Conservation (phyloP, 2,797 vertebrate genomes). For the Diceros bicornis region DNA sequence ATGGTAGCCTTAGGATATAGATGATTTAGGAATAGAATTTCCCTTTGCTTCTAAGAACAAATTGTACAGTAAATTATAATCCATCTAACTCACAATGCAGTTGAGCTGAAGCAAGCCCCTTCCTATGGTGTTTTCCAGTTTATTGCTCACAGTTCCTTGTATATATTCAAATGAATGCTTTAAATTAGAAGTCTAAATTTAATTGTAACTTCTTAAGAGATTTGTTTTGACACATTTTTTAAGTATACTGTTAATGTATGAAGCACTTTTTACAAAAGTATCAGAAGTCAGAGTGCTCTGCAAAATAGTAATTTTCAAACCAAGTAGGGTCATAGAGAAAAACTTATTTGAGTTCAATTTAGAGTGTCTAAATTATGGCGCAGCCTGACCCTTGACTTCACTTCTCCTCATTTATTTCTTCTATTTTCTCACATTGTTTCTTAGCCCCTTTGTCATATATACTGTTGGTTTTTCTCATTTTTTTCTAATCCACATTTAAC, state of each 20-base stretch:
- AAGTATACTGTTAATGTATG: slow-evolving; percentile 51
- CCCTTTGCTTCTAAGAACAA: slow-evolving; percentile 39
- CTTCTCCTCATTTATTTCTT: background rate
- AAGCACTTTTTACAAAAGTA: slow-evolving; percentile 69
- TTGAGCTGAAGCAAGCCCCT: background rate
- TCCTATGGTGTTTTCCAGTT: background rate
- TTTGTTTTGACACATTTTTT: slow-evolving; percentile 72
- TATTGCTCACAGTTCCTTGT: slow-evolving; percentile 36
- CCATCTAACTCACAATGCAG: background rate
- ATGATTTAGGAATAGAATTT: slow-evolving; percentile 33
- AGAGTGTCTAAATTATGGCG: slow-evolving; percentile 62
- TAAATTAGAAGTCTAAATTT: slow-evolving; percentile 57
- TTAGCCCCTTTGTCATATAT: background rate
- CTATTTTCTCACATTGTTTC: background rate
- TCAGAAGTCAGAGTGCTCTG: slow-evolving; percentile 60
- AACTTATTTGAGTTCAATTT: slow-evolving; percentile 51
- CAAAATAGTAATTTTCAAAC: slow-evolving; percentile 71
- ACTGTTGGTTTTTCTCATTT: background rate
- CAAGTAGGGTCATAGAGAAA: slow-evolving; percentile 43
- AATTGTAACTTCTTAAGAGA: slow-evolving; percentile 42
- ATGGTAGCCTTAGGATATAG: too few relatives aligned
- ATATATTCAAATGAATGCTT: slow-evolving; percentile 64
- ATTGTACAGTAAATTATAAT: slow-evolving; percentile 47
- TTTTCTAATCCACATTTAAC: background rate
- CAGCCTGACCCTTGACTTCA: slow-evolving; percentile 42